These are phyloP conservation scores for Apistogramma diplotaenia DNA, from an alignment of 2,113 vertebrate species.

Conservation along the genomic window DNA sequence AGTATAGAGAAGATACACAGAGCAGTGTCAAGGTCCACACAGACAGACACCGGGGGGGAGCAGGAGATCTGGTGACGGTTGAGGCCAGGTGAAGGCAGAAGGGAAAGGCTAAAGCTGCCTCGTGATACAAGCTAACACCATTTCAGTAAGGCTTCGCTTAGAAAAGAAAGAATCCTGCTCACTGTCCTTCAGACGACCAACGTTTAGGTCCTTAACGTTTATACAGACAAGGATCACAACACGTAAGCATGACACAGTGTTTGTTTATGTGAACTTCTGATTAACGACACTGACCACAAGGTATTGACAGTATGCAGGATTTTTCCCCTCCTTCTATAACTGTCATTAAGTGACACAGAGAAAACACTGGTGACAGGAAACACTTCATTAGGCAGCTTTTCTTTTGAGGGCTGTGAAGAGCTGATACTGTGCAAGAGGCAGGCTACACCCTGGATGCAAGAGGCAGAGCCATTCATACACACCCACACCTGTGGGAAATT, in stretches of 20 bases:
- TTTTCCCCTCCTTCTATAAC: background rate
- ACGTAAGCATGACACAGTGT: background rate
- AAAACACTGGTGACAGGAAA: background rate
- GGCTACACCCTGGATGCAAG: background rate
- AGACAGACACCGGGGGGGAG: constrained; percentile 61
- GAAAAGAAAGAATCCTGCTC: background rate
- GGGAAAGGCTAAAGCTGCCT: background rate
- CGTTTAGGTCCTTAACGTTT: background rate
- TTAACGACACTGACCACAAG: fast-evolving
- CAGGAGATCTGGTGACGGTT: constrained; percentile 24
- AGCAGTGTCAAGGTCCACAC: constrained; percentile 57
- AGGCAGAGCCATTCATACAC: background rate
- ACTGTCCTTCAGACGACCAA: background rate
- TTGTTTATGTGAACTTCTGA: background rate
- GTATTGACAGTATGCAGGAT: background rate
- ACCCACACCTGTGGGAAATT: background rate
- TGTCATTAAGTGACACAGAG: background rate
- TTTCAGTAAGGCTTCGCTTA: background rate
- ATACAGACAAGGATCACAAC: background rate
- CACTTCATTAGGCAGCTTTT: background rate
- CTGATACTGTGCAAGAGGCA: no score
- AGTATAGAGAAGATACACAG: constrained; percentile 72
- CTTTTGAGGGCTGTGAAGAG: background rate
- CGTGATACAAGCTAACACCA: background rate
- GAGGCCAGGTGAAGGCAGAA: background rate